Evolutionary conservation across 1,140 invertebrate species (phyloP).

Genomic region (Zaprionus taronus): DNA sequence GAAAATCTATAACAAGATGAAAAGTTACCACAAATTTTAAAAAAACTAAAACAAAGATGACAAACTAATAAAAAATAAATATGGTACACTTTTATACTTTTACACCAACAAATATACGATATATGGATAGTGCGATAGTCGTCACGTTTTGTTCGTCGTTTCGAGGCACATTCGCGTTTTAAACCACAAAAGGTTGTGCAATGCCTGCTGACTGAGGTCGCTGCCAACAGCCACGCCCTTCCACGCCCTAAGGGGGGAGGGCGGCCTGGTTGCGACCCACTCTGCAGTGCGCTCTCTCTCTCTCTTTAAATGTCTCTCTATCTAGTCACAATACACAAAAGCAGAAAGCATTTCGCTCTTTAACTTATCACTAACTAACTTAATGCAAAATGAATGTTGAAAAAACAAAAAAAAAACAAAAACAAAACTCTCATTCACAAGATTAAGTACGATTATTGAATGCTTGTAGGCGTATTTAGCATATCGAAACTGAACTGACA

Average conservation of each 20-base stretch:
- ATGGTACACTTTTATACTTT: conserved; percentile 83
- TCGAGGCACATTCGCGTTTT: conserved; percentile 72
- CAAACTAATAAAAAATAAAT: conserved; percentile 8
- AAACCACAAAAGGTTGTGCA: conserved; percentile 78
- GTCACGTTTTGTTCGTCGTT: conserved; percentile 53
- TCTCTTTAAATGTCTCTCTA: conserved; percentile 75
- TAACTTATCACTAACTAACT: conserved; percentile 17
- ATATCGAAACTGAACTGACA: conserved; percentile 27
- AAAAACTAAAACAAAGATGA: conserved; percentile 39
- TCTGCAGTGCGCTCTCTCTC: conserved; percentile 54
- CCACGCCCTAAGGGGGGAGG: background rate
- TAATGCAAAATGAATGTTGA: conserved; percentile 44
- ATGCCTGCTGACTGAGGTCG: conserved; percentile 54
- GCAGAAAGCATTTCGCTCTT: conserved; percentile 25
- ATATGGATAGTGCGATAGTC: conserved; percentile 32
- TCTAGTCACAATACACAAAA: conserved; percentile 27
- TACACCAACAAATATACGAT: conserved; percentile 67
- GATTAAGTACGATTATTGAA: conserved; percentile 23
- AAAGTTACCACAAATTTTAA: conserved; percentile 78
- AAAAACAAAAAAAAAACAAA: conserved; percentile 3
- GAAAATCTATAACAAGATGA: conserved; percentile 26
- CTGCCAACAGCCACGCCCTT: conserved; percentile 10
- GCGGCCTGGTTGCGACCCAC: conserved; percentile 19
- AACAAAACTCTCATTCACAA: conserved; percentile 16
- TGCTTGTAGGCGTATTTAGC: conserved; percentile 46